Conservation (phyloP, 1,140 invertebrate species). For the Drosophila eugracilis region DNA sequence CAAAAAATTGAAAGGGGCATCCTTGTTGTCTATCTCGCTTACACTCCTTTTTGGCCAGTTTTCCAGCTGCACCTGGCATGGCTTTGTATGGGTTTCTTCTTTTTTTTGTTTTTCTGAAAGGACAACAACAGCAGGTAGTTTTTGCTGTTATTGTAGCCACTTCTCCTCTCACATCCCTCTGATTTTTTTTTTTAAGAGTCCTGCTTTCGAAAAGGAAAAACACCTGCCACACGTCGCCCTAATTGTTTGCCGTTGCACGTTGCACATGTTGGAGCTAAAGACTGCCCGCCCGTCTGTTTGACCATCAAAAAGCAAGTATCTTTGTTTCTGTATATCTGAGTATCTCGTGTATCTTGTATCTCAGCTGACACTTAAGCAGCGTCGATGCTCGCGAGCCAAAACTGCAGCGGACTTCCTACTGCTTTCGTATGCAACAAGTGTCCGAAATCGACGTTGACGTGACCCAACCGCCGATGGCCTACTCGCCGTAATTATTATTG, state of each 20-base stretch:
- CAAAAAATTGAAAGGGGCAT: conserved; percentile 65
- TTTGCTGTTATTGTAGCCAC: conserved; percentile 64
- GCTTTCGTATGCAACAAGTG: conserved; percentile 76
- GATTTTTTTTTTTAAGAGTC: conserved; percentile 68
- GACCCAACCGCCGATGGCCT: conserved; percentile 53
- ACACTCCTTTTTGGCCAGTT: conserved; percentile 28
- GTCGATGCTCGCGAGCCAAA: conserved; percentile 67
- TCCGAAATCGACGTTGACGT: conserved; percentile 38
- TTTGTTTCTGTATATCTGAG: conserved; percentile 22
- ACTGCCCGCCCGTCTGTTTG: conserved; percentile 29
- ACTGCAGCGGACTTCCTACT: conserved; percentile 62
- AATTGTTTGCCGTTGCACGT: conserved; percentile 79
- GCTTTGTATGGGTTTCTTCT: conserved; percentile 48
- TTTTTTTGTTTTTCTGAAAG: conserved; percentile 26
- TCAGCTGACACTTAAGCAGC: conserved; percentile 43
- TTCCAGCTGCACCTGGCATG: conserved; percentile 67
- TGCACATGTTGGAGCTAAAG: conserved; percentile 39
- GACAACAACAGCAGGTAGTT: conserved; percentile 42
- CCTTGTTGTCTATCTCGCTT: conserved; percentile 27
- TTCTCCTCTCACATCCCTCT: conserved; percentile 33
- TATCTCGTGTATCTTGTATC: conserved; percentile 54
- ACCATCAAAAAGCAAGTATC: conserved; percentile 26
- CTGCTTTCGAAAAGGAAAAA: conserved; percentile 62
- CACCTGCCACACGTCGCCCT: conserved; percentile 79
- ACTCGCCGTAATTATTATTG: conserved; percentile 76